Conservation (phyloP, 2,797 vertebrate species). For the Pterois miles region DNA sequence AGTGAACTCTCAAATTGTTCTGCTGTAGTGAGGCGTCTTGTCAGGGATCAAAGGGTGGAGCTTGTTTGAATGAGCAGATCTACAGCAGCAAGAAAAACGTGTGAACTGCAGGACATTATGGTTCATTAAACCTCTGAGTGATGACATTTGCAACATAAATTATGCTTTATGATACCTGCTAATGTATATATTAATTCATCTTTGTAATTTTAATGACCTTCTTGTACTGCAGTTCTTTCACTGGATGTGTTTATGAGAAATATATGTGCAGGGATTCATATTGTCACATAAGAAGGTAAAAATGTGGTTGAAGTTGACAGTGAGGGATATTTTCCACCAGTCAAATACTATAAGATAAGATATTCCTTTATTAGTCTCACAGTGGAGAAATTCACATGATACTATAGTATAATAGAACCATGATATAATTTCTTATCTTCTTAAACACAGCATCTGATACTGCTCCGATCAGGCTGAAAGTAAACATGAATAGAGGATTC, state of each 20-base stretch:
- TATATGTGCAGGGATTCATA: background rate
- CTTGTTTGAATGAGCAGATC: conserved; percentile 4
- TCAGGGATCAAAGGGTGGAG: conserved; percentile 2
- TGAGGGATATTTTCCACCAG: background rate
- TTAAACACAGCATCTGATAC: background rate
- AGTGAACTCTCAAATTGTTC: background rate
- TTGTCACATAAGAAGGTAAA: background rate
- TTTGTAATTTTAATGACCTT: background rate
- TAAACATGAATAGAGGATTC: background rate
- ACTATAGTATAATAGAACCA: too few relatives aligned
- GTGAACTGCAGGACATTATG: background rate
- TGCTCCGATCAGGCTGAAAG: background rate
- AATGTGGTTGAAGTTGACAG: background rate
- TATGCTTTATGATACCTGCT: background rate
- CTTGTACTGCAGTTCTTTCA: background rate
- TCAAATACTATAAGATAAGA: too few relatives aligned
- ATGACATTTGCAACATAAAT: background rate
- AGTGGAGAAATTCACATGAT: too few relatives aligned
- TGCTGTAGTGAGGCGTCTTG: background rate
- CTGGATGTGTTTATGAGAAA: background rate
- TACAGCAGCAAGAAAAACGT: background rate
- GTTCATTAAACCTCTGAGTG: background rate
- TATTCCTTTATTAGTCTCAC: too few relatives aligned
- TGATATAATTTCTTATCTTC: background rate
- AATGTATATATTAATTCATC: background rate